phyloP scores from a whole-genome alignment of 2,888 invertebrate species.

The Leptopilina drosophilae region DNA sequence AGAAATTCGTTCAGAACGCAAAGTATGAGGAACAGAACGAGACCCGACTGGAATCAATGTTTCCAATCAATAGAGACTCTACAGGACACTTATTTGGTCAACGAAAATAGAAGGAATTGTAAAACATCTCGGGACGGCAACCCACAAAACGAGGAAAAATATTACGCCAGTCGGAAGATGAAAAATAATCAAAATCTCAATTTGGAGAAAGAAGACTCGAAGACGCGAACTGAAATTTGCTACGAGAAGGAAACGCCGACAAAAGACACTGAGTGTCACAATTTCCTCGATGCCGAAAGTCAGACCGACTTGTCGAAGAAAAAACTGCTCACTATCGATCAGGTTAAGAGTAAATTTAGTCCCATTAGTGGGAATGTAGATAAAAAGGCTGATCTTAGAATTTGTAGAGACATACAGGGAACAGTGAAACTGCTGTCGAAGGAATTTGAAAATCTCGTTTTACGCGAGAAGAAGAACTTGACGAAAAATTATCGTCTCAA shows the following conservation, averaged over 20 bases:
- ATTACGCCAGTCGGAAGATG: slow-evolving; percentile 60
- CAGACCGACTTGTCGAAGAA: slow-evolving; percentile 46
- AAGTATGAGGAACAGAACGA: slow-evolving; percentile 70
- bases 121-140: background rate
- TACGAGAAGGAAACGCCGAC: slow-evolving; percentile 65
- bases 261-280: slow-evolving; percentile 69
- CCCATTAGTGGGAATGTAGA: slow-evolving; percentile 2
- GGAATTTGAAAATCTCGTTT: slow-evolving; percentile 72
- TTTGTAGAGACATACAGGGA: slow-evolving; percentile 72
- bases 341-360: background rate
- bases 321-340: slow-evolving; percentile 22
- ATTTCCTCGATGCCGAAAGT: slow-evolving; percentile 66
- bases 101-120: slow-evolving; percentile 45
- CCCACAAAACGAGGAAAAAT: slow-evolving; percentile 46
- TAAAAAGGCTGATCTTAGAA: slow-evolving; percentile 66
- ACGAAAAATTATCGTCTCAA: slow-evolving; percentile 48
- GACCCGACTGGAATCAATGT: slow-evolving; percentile 71
- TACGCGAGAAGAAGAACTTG: slow-evolving; percentile 64
- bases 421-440: slow-evolving; percentile 72
- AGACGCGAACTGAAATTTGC: slow-evolving; percentile 5
- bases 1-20: slow-evolving; percentile 70
- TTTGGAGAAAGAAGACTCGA: slow-evolving; percentile 36
- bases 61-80: slow-evolving; percentile 14
- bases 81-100: slow-evolving; percentile 24
- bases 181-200: slow-evolving; percentile 40